Conservation (phyloP, 2,113 vertebrate species). For the Cervus canadensis region DNA sequence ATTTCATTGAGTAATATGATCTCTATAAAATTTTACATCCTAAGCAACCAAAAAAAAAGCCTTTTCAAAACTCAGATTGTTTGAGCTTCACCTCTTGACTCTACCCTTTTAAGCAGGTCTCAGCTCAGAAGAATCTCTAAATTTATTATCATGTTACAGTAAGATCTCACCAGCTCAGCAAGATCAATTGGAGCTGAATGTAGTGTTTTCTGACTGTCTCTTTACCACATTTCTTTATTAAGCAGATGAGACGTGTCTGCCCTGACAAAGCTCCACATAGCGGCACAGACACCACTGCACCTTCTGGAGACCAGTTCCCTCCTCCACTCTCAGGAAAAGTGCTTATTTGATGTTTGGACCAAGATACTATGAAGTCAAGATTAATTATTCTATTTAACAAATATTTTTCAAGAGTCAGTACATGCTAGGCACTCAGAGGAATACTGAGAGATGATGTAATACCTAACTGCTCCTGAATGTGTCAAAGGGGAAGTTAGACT, state of each 20-base stretch:
- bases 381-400: neutral
- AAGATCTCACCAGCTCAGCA: neutral
- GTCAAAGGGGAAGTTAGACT: neutral
- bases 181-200: neutral
- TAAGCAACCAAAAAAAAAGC: neutral
- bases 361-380: neutral
- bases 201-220: neutral
- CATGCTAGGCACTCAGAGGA: neutral
- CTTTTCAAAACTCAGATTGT: neutral
- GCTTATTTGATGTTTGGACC: neutral
- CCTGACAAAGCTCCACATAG: neutral
- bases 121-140: neutral
- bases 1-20: neutral
- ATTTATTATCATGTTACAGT: neutral
- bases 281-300: neutral
- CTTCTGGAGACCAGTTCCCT: neutral
- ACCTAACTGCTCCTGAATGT: neutral
- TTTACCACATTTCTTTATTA: neutral
- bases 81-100: conserved; percentile 14
- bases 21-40: neutral
- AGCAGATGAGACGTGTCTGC: neutral
- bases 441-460: neutral
- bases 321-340: neutral
- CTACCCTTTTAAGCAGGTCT: neutral
- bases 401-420: neutral